These are phyloP conservation scores for Seriola quinqueradiata DNA, from an alignment of 2,113 vertebrate species.

Conservation along the genomic window DNA sequence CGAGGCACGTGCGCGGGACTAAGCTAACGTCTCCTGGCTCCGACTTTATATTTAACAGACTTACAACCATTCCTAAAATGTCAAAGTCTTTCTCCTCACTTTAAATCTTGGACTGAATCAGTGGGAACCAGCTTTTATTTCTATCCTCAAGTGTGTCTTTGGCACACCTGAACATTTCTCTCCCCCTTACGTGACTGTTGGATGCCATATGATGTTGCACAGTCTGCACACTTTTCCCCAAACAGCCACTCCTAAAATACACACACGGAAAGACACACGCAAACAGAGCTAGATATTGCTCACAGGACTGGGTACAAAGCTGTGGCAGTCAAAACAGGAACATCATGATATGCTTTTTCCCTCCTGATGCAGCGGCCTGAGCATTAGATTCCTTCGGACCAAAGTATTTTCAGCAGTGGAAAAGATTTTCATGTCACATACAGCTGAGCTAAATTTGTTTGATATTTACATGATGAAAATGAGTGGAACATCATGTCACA, in stretches of 20 bases:
- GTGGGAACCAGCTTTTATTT: not conserved
- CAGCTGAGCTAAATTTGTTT: conserved; percentile 22
- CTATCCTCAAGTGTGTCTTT: not conserved
- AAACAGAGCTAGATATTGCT: not conserved
- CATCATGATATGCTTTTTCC: conserved; percentile 9
- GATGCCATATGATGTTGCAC: conserved; percentile 1
- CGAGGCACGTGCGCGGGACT: not conserved
- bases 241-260: conserved; percentile 9
- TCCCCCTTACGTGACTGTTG: not conserved
- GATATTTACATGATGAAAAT: conserved; percentile 28
- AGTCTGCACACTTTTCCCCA: not conserved
- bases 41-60: not conserved
- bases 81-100: not conserved
- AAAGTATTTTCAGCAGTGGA: conserved; percentile 1
- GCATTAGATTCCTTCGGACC: not conserved
- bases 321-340: conserved; percentile 20
- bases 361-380: conserved; percentile 12
- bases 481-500: not conserved
- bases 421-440: not conserved
- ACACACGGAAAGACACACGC: not conserved
- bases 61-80: not conserved
- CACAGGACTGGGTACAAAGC: not conserved
- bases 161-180: not conserved
- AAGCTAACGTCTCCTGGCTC: not conserved
- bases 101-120: not conserved